These are phyloP conservation scores for Arizona elegans DNA, from an alignment of 2,113 vertebrate genomes.

Conservation along the genomic window DNA sequence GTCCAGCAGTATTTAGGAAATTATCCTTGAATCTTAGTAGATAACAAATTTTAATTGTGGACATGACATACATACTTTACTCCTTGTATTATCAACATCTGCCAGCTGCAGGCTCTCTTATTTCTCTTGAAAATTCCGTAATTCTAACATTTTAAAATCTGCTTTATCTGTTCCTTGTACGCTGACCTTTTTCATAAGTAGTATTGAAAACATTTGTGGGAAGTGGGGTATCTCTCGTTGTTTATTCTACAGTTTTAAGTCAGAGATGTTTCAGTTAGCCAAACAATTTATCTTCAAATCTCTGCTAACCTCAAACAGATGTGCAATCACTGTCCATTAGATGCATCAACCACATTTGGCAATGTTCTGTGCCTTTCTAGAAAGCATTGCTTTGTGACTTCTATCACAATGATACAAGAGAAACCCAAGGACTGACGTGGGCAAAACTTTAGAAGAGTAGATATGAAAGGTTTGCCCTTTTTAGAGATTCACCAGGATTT, in stretches of 20 bases:
- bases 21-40: background rate
- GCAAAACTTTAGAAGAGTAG: background rate
- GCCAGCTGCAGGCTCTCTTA: too few relatives aligned
- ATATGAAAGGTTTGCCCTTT: background rate
- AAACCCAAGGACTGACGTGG: background rate
- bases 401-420: background rate
- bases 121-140: background rate
- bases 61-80: background rate
- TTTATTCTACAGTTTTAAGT: background rate
- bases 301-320: background rate
- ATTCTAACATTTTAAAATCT: background rate
- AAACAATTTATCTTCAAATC: background rate
- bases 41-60: background rate
- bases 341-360: background rate
- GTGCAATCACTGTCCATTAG: background rate
- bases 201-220: background rate
- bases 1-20: background rate
- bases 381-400: background rate
- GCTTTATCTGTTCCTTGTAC: background rate
- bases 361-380: background rate
- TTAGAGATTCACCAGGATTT: background rate
- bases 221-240: background rate
- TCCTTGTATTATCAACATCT: background rate
- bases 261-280: background rate
- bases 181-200: background rate